Conservation (phyloP, 2,888 invertebrate genomes). For the Junonia oenone region DNA sequence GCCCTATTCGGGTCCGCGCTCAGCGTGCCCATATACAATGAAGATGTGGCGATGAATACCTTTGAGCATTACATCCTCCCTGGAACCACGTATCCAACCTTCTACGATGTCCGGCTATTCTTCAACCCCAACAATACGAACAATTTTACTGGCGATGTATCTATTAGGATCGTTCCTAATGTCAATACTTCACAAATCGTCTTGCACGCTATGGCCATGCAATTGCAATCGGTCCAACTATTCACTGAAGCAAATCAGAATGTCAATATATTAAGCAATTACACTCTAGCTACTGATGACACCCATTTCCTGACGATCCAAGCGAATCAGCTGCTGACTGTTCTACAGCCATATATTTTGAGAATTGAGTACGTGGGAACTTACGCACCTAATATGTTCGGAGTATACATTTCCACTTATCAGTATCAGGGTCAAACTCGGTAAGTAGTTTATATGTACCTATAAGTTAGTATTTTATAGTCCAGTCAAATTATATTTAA, state of each 20-base stretch:
- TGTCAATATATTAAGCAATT: conserved; percentile 36
- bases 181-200: conserved; percentile 48
- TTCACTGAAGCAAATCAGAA: conserved; percentile 31
- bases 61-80: conserved; percentile 73
- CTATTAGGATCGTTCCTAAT: conserved; percentile 53
- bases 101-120: conserved; percentile 71
- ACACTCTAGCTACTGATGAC: conserved; percentile 42
- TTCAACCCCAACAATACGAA: conserved; percentile 61
- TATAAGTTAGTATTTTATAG: too few relatives aligned
- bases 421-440: conserved; percentile 34
- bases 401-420: conserved; percentile 82
- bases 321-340: conserved; percentile 45
- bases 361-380: conserved; percentile 78
- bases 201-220: conserved; percentile 70
- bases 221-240: conserved; percentile 43
- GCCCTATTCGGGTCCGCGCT: conserved; percentile 46
- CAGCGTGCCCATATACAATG: conserved; percentile 42
- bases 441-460: conserved; percentile 48
- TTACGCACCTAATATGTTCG: conserved; percentile 80
- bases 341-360: conserved; percentile 61
- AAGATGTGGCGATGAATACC: conserved; percentile 27
- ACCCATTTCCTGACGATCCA: conserved; percentile 74
- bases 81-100: conserved; percentile 64
- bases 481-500: too few relatives aligned
- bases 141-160: conserved; percentile 64